Evolutionary conservation across 2,888 invertebrate genomes (phyloP), one percentile per base, ranked within the genome.

Genomic region (Catonia carolina): DNA sequence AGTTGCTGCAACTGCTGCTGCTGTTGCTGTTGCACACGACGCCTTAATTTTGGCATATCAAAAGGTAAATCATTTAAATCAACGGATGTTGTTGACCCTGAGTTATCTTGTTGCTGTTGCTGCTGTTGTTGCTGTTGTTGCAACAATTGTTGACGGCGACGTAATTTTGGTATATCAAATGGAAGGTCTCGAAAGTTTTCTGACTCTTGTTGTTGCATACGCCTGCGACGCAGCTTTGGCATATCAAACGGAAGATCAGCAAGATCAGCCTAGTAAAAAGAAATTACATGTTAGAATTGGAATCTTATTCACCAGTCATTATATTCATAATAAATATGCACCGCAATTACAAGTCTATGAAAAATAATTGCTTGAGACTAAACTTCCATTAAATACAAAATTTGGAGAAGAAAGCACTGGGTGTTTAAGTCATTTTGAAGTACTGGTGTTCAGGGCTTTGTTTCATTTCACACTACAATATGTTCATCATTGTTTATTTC

Each of bases 141-240:
- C 49, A 14, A 15, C 27, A 54, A 52, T 50, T 63, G 52, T 66
- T 89, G 73, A 62, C 89, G 81, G 52, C 90, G 77, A 60, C 89
- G 78, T 57, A 92, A 74, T 73, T 92, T 92, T 27, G 92, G 92
- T 91, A 92, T 92, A 71, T 92, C 91, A 71, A 92, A 92, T 56
- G 92, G 92, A 69, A 92, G 77, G 70, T 91, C 83, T 62, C 86
- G 78, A 52, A 90, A 74, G 8, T 76, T 76, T 61, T 78, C 82
- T 22, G 56, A 51, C 36, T 56, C 54, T 58, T 60, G 59, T 58
- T 60, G 59, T 22, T 57, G 55, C 54, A 64, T 45, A 41, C 62
- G 63, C 67, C 83, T 74, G 61, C 89, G 77, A 57, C 89, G 77
- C 63, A 91, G 73, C 71, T 92, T 92, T 49, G 91, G 91, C 90